Percentiles rank a stretch among this genome's conserved stretches.
These are phyloP conservation scores for Solenopsis fugax DNA, from an alignment of 1,140 invertebrate genomes.

Conservation along the genomic window DNA sequence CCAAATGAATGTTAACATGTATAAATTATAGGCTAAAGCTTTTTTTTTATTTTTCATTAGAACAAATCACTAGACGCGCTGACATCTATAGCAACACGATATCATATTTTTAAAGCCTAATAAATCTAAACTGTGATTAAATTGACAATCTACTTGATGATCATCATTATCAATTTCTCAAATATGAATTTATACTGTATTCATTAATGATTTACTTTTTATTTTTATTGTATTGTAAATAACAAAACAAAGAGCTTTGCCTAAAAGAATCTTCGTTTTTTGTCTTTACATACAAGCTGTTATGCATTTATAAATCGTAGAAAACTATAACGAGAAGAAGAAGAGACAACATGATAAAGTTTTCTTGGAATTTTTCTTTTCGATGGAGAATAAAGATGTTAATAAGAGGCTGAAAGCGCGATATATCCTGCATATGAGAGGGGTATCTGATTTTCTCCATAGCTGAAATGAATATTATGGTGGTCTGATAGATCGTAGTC, in stretches of 20 bases:
- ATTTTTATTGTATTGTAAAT: not conserved
- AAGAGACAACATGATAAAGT: not conserved
- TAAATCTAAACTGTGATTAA: not conserved
- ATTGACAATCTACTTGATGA: not conserved
- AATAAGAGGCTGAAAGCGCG: not conserved
- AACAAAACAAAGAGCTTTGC: not conserved
- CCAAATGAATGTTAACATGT: conserved; percentile 24
- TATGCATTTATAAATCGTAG: not conserved
- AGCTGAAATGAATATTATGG: conserved; percentile 49
- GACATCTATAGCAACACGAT: not conserved
- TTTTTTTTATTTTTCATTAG: not conserved
- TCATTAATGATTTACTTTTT: not conserved
- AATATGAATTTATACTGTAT: not conserved
- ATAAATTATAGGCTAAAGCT: not conserved
- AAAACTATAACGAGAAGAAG: not conserved
- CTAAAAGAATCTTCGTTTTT: not conserved
- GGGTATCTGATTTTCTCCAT: conserved; percentile 39
- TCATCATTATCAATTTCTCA: conserved; percentile 19
- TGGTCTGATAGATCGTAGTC: conserved; percentile 45
- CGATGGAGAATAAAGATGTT: not conserved
- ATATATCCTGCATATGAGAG: not conserved
- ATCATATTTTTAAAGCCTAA: not conserved
- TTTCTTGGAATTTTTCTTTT: not conserved
- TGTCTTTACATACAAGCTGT: not conserved
- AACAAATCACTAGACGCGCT: not conserved